These are phyloP conservation scores for Polymixis flavicincta DNA, from an alignment of 2,888 invertebrate species.

Conservation along the genomic window DNA sequence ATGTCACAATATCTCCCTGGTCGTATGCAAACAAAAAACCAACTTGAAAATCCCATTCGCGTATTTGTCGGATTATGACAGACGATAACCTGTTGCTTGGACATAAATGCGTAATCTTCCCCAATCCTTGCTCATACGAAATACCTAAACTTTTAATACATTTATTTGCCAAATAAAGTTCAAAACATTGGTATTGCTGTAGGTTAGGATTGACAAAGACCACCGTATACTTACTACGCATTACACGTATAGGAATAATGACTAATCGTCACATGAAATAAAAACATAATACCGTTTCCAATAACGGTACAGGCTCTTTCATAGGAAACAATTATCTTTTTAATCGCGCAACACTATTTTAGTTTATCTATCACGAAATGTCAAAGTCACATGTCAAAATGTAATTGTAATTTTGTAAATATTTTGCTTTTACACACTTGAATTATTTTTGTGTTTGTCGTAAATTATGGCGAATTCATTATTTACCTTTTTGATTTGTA, in stretches of 20 bases:
- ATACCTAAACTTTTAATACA: conserved; percentile 61
- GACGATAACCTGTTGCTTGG: conserved; percentile 88
- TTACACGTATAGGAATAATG: conserved; percentile 39
- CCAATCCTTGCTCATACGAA: conserved; percentile 73
- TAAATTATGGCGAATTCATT: background rate
- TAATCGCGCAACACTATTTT: conserved; percentile 71
- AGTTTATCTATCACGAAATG: conserved; percentile 41
- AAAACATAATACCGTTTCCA: conserved; percentile 36
- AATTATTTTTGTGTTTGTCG: background rate
- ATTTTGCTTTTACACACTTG: background rate
- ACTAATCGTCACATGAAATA: conserved; percentile 39
- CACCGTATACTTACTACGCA: conserved; percentile 54
- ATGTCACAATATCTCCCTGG: conserved; percentile 79
- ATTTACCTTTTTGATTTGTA: background rate
- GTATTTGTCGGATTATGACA: conserved; percentile 87
- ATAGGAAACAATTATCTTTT: conserved; percentile 53
- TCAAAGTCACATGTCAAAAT: conserved; percentile 55
- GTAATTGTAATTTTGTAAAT: conserved; percentile 7
- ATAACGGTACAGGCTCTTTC: conserved; percentile 44
- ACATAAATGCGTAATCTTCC: conserved; percentile 84
- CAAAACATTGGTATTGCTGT: conserved; percentile 50
- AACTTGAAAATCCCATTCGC: conserved; percentile 84
- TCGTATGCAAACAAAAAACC: conserved; percentile 85
- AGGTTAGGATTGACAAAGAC: conserved; percentile 62
- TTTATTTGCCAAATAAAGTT: conserved; percentile 43